Conservation (phyloP, 2,113 vertebrate genomes). For the Mesitornis unicolor region DNA sequence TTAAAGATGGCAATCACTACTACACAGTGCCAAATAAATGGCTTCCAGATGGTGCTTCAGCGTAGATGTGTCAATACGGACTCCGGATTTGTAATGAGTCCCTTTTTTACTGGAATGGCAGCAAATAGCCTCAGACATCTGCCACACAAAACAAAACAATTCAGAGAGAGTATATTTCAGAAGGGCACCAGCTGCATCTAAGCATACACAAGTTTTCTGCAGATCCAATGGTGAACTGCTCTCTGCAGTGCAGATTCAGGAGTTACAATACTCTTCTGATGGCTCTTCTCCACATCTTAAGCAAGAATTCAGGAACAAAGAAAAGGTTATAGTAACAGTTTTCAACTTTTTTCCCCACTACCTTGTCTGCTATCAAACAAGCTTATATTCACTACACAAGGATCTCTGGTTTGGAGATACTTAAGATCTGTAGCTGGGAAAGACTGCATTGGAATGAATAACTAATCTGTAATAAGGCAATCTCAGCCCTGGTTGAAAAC, state of each 20-base stretch:
- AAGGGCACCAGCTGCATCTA: background rate
- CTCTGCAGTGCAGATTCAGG: background rate
- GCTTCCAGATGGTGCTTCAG: constrained; percentile 20
- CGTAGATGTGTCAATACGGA: background rate
- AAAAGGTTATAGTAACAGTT: background rate
- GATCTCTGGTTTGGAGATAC: background rate
- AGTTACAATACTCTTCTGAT: background rate
- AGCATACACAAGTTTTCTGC: background rate
- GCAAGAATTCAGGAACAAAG: background rate
- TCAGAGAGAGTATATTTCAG: background rate
- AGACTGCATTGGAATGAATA: background rate
- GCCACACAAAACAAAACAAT: constrained; percentile 16
- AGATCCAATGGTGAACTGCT: background rate
- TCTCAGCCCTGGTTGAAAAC: background rate
- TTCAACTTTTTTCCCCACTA: background rate
- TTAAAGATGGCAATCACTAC: background rate
- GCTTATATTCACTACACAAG: background rate
- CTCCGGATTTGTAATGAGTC: background rate
- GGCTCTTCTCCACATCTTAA: background rate
- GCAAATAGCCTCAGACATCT: constrained; percentile 26
- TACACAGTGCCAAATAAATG: background rate
- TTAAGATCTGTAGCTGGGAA: background rate
- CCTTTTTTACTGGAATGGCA: background rate
- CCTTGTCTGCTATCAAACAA: background rate
- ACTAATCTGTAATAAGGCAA: background rate